Base-by-base conservation (phyloP, 2,113 vertebrate genomes). In the Pardalotus punctatus region DNA sequence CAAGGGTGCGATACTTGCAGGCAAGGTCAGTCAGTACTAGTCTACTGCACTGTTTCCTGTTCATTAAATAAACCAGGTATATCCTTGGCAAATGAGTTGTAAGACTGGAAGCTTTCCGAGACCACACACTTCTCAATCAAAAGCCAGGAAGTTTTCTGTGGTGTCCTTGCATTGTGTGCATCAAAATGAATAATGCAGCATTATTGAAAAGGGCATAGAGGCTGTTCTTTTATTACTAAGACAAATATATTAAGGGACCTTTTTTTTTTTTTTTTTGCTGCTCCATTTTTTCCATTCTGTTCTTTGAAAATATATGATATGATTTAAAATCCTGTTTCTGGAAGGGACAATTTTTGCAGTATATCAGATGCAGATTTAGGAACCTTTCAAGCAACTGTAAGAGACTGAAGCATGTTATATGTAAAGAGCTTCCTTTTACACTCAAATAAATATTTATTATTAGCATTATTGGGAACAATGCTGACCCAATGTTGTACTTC, bases 21-120 rank as follows among this genome's bases (percentile, higher is more conserved):
- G 42, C 65, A 90, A 95, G 86, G 93, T 95, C 94, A 90, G 87
- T 89, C 90, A 88, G 24, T 48, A 53, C 60, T 77, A 86, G 69
- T 69, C 80, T 88, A 58, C 24, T 66, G 35, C 40, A 40, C 53
- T 6, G 13, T 80, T 77, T 94, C 31, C 54, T 87, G 23, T 62
- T 60, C 36, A 58, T 85, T 84, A 65, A 85, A 91, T 73, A 89
- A 93, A 72, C 28, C 45, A 76, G 24, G 17, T 43, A 71, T 58
- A 21, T 76, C 67, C 84, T 93, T 81, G 67, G 42, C 19, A 82
- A 86, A 81, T 48, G 47, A 18, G 73, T 91, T 76, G 53, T 57
- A 62, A 90, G 74, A 53, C 50, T 53, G 54, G 28, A 88, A 73
- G 64, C 9, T 80, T 86, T 65, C 84, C 28, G 57, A 87, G 40